Evolutionary conservation across 2,888 invertebrate genomes (phyloP), one percentile per base, ranked within the genome.

Genomic region (Gastracanthus pulcherrimus): DNA sequence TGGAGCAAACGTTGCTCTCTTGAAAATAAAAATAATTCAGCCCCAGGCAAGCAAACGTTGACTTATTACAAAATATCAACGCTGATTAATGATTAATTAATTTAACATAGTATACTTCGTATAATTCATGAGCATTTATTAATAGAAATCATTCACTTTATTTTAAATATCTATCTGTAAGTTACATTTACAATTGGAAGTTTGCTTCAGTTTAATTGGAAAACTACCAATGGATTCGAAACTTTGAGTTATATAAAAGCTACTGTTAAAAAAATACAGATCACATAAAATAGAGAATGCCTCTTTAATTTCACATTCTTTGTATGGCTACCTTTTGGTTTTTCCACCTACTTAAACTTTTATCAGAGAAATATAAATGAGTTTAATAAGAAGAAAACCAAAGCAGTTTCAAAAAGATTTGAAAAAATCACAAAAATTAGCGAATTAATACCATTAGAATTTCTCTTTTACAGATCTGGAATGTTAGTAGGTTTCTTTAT

Each of bases 231-330:
- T 62, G 36, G 38, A 29, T 72, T 81, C n/a, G n/a, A 69, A 69
- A 62, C 41, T 66, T 71, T 67, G 36, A 71, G 48, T 76, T 69
- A 72, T 75, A 70, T 80, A 70, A 76, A 76, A 62, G 60, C 71
- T 72, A 64, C 13, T 55, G n/a, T 67, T 78, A 88, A 89, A 89
- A 90, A 90, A 90, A 90, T 89, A 89, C 86, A 88, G 87, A 89
- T 90, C 89, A 90, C 88, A 87, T 88, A 87, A 87, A 90, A 89
- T 88, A 89, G 89, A 89, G 87, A 90, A 90, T 89, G 87, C 87
- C 86, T 88, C 88, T 90, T 84, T 82, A 88, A 85, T 86, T 86
- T 85, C 80, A 76, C 69, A 74, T 74, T 70, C 55, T 51, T 78
- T 64, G 64, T 69, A 75, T 81, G 77, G 77, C 78, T 74, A 75